phyloP scores from a whole-genome alignment of 2,113 vertebrate genomes.

The Globicephala melas region DNA sequence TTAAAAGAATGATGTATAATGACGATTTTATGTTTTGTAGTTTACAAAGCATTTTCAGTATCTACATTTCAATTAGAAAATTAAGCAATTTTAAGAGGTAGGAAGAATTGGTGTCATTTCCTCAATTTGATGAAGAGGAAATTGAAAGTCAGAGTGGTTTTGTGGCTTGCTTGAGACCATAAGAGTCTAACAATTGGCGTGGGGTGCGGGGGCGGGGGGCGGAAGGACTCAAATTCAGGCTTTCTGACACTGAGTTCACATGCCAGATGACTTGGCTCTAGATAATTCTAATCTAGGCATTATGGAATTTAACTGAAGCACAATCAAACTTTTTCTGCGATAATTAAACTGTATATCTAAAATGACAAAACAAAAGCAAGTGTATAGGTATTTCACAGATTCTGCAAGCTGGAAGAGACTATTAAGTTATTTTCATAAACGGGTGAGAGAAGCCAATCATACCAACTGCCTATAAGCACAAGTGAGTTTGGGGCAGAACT shows the following conservation, averaged over 20 bases:
- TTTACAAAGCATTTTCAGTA: conserved; percentile 15
- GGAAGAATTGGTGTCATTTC: background rate
- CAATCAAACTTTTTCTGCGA: background rate
- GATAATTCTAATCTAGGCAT: background rate
- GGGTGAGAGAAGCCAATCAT: background rate
- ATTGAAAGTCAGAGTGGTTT: background rate
- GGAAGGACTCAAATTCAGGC: background rate
- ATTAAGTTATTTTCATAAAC: background rate
- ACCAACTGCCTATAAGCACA: background rate
- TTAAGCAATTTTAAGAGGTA: background rate
- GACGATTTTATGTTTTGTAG: background rate
- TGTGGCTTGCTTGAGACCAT: background rate
- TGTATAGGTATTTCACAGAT: background rate
- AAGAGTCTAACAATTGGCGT: background rate
- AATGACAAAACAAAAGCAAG: background rate
- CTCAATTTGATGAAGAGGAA: conserved; percentile 8
- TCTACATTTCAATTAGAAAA: background rate
- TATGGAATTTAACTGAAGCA: background rate
- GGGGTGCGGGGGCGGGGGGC: too few relatives aligned
- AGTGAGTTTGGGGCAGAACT: background rate
- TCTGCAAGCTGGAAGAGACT: background rate
- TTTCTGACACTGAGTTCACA: background rate
- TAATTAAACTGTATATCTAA: background rate
- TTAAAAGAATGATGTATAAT: background rate
- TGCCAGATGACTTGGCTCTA: background rate